phyloP scores from a whole-genome alignment of 2,797 vertebrate genomes.

The Xiphorhynchus erythropygius region DNA sequence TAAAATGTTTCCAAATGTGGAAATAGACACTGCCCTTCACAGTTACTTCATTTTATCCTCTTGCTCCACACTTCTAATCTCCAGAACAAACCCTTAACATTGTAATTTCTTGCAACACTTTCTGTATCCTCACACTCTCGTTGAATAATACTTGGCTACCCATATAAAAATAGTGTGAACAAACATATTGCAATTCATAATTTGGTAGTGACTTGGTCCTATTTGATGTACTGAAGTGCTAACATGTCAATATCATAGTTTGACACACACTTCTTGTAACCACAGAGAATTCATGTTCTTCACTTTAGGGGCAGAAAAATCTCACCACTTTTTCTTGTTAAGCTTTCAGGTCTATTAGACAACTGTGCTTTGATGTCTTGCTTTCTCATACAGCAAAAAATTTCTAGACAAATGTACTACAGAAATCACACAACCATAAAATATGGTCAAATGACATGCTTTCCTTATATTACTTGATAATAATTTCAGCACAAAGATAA shows the following conservation, averaged over 20 bases:
- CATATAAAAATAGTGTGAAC: neutral
- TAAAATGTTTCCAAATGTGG: neutral
- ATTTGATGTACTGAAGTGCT: neutral
- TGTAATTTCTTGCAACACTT: neutral
- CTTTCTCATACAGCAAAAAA: neutral
- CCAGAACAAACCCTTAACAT: neutral
- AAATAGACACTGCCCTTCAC: neutral
- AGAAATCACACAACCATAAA: neutral
- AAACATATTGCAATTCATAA: neutral
- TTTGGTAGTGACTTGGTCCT: neutral
- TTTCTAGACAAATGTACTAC: neutral
- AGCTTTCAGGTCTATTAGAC: neutral
- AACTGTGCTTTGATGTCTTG: neutral
- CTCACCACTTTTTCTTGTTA: neutral
- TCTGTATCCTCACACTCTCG: neutral
- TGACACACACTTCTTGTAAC: neutral
- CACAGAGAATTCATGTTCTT: neutral
- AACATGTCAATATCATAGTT: neutral
- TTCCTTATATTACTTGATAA: neutral
- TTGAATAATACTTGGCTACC: neutral
- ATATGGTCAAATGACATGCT: neutral
- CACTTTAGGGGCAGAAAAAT: neutral
- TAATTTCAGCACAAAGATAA: neutral
- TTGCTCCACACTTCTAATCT: fast-evolving
- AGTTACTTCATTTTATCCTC: neutral